Evolutionary conservation across 2,113 vertebrate genomes (phyloP), one percentile per base, ranked within the genome.

Genomic region (Semicossyphus pulcher): DNA sequence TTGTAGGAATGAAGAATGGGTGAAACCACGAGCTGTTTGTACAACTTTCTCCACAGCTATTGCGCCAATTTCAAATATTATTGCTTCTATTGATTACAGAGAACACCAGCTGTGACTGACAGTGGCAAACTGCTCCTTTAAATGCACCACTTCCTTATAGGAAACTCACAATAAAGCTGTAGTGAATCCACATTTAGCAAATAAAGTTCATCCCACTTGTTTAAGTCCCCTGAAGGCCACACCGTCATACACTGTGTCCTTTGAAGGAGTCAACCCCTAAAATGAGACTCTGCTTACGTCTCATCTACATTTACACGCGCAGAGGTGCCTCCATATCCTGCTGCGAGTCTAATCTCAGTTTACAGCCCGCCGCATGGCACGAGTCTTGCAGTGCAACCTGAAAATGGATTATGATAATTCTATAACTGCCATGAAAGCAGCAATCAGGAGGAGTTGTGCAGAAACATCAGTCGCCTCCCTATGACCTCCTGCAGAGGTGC

Each of bases 381-480:
- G 14, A 26, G 70, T 80, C 80, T 83, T 78, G 48, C 64, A 63
- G 60, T 53, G 71, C 86, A 86, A 82, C 68, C 72, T 82, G 81
- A 82, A 88, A 88, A 87, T 81, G 81, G 86, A 89, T 90, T 90
- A 88, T 84, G 79, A 86, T 88, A 86, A 92, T 89, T 85, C 57
- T 49, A 72, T 56, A 86, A 76, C 61, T 73, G 64, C 63, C 66
- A 80, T 54, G 23, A 51, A 74, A 70, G 58, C 63, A 48, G 67
- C 58, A 65, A 70, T 72, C 26, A 36, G 48, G 62, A 61, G 62
- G 65, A 71, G 61, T 59, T 54, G 25, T 10, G 56, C 9, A 36
- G 65, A 75, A 77, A 72, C 72, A 83, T 80, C 77, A 78, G 75
- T 59, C 25, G 64, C 63, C 41, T 80, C 72, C 32, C 9, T 53